Percentiles rank a stretch among this genome's conserved stretches.
phyloP scores from a whole-genome alignment of 2,888 invertebrate species.

The Synergus gifuensis region DNA sequence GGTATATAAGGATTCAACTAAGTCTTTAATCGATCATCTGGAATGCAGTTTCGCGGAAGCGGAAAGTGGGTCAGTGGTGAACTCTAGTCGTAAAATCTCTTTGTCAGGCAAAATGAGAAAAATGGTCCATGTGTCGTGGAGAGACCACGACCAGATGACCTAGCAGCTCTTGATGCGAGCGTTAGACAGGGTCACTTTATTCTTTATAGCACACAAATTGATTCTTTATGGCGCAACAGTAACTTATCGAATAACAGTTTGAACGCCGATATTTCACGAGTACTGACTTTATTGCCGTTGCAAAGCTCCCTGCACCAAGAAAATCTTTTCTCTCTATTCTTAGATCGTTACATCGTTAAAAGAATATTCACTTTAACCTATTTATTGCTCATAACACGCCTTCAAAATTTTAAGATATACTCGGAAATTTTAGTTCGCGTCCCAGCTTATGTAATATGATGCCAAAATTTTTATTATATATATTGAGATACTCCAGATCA shows the following conservation, averaged over 20 bases:
- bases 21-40: background rate
- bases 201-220: slow-evolving; percentile 42
- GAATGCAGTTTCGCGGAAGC: background rate
- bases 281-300: slow-evolving; percentile 27
- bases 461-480: no score
- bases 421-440: background rate
- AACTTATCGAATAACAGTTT: slow-evolving; percentile 41
- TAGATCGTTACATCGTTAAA: slow-evolving; percentile 17
- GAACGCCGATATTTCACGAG: slow-evolving; percentile 36
- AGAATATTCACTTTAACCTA: background rate
- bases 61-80: background rate
- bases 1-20: no score
- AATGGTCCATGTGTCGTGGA: slow-evolving; percentile 8
- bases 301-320: slow-evolving; percentile 15
- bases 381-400: background rate
- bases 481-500: background rate
- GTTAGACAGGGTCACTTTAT: slow-evolving; percentile 39
- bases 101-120: slow-evolving; percentile 6
- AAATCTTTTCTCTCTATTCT: slow-evolving; percentile 13
- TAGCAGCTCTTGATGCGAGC: slow-evolving; percentile 22
- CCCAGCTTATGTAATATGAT: background rate
- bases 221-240: slow-evolving; percentile 41
- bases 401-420: background rate
- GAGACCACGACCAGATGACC: slow-evolving; percentile 30
- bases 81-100: background rate